These are phyloP conservation scores for Bombyx huttoni DNA, from an alignment of 2,888 invertebrate species.

Conservation along the genomic window DNA sequence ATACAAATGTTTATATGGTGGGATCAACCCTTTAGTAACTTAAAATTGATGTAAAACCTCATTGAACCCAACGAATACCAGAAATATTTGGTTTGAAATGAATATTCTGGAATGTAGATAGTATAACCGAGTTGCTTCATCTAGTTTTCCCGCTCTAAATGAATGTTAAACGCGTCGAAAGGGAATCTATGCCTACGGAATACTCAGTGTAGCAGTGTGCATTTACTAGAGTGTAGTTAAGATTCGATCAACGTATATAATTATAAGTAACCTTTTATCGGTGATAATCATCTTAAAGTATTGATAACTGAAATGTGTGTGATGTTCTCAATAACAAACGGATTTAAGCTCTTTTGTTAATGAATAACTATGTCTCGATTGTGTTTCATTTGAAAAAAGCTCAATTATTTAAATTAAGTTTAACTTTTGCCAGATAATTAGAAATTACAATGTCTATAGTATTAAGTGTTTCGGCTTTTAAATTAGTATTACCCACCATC, in stretches of 20 bases:
- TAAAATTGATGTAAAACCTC: constrained; percentile 17
- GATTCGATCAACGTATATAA: not conserved
- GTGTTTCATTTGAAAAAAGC: not conserved
- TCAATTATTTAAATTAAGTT: constrained; percentile 3
- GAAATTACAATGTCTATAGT: constrained; percentile 36
- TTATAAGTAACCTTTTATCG: not conserved
- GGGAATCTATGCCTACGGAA: constrained; percentile 28
- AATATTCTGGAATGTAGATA: constrained; percentile 22
- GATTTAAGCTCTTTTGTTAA: too few species aligned
- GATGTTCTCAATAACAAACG: too few species aligned
- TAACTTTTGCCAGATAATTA: constrained; percentile 40
- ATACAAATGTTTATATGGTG: too few species aligned
- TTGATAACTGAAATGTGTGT: not conserved
- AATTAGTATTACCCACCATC: constrained; percentile 36
- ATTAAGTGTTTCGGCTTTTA: constrained; percentile 18
- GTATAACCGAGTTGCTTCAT: constrained; percentile 11
- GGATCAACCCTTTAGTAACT: not conserved
- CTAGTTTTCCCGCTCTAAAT: constrained; percentile 44
- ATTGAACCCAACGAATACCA: constrained; percentile 61
- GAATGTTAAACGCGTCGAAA: constrained; percentile 43
- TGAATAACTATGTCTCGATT: too few species aligned
- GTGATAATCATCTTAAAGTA: not conserved
- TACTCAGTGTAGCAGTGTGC: constrained; percentile 40
- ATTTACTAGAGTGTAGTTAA: constrained; percentile 21
- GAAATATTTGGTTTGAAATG: constrained; percentile 26